Conservation (phyloP, 2,113 vertebrate species). For the Phaetusa simplex region DNA sequence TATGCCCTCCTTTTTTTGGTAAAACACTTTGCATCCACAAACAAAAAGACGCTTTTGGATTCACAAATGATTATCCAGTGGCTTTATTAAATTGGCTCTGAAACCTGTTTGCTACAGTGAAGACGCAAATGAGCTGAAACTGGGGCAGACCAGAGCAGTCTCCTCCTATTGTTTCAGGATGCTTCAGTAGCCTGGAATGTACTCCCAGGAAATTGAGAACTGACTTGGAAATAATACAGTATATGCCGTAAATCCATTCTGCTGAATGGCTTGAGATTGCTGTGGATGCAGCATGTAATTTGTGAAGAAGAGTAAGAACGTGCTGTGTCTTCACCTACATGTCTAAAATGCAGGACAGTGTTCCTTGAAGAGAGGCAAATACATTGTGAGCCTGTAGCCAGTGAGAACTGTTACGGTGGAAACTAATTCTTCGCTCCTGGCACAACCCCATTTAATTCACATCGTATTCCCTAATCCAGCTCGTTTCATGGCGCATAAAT, state of each 20-base stretch:
- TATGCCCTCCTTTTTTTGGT: not conserved
- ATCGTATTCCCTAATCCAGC: not conserved
- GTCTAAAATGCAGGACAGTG: not conserved
- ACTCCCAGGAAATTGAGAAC: not conserved
- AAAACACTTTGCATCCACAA: not conserved
- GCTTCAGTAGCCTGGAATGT: not conserved
- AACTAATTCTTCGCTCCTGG: not conserved
- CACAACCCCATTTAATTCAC: not conserved
- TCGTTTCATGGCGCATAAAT: not conserved
- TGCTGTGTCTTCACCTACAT: not conserved
- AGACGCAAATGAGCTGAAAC: not conserved
- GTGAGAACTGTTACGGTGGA: not conserved
- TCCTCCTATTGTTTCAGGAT: not conserved
- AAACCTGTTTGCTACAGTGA: not conserved
- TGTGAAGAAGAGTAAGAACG: not conserved
- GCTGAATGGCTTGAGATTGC: not conserved
- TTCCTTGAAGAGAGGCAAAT: not conserved
- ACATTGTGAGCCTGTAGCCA: not conserved
- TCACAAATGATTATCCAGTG: not conserved
- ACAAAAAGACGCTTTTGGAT: not conserved
- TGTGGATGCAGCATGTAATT: not conserved
- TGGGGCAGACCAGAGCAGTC: not conserved
- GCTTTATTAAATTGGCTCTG: not conserved
- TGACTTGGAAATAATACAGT: not conserved
- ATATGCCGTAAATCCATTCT: not conserved